Evolutionary conservation across 2,888 invertebrate species (phyloP), one percentile per base, ranked within the genome.

Genomic region (Acleris emargana): DNA sequence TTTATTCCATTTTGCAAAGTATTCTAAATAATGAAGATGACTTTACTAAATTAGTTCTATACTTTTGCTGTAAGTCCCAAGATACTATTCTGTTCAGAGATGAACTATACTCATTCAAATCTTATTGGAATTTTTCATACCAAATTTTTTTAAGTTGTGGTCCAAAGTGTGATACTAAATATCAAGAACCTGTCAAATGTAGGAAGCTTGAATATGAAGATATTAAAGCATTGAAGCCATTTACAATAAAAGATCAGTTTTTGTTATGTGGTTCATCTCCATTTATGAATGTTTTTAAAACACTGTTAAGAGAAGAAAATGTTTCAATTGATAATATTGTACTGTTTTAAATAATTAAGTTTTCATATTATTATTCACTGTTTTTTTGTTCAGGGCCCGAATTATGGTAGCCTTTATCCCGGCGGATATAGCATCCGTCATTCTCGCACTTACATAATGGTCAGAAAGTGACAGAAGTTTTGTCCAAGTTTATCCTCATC

Each of bases 111-210:
- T 82, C 89, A 11, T 94, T 94, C 72, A 87, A 88, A 38, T 85
- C 89, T 28, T 95, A 91, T 82, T 97, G 97, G 97, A 97, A 97
- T 87, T 97, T 97, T 79, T 87, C 86, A n/a, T 94, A 94, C 70
- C 86, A 89, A 50, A 87, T 96, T 69, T 95, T 93, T 85, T 72
- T 96, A 55, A 83, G 87, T 72, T 83, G 81, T 42, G 55, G 11
- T 49, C 38, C 47, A 45, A 49, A 64, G 17, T 58, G 68, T 64
- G 42, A 17, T 16, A 62, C 70, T 51, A 93, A 92, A 76, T 94
- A 94, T 79, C 84, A 91, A 74, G 94, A 95, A 82, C 88, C 91
- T 54, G 80, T 95, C 42, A 74, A 81, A 62, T 69, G 69, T 58
- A 73, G 75, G 45, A 93, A 84, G 78, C 74, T 95, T 6, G 73